Conservation (phyloP, 2,797 vertebrate species). For the Esox masquinongy region DNA sequence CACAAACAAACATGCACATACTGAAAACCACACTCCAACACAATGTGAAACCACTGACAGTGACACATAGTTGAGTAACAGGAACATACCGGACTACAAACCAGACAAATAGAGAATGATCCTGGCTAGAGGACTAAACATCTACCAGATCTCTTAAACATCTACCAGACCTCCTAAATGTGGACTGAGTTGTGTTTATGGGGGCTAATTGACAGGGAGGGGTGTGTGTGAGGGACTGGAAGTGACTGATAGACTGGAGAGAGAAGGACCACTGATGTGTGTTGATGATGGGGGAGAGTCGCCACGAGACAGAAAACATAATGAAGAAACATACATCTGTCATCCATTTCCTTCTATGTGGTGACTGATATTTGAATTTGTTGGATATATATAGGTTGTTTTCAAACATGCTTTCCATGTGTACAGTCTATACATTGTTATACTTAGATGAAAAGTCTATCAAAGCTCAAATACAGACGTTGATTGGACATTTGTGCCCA, state of each 20-base stretch:
- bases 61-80: too few relatives aligned
- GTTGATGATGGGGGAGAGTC: neutral
- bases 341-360: neutral
- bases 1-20: too few relatives aligned
- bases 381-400: too few relatives aligned
- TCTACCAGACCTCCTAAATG: neutral
- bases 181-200: neutral
- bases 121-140: neutral
- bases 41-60: too few relatives aligned
- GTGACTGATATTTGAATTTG: neutral
- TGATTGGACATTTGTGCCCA: too few relatives aligned
- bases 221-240: neutral
- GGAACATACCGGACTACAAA: too few relatives aligned
- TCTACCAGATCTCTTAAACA: neutral
- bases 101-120: neutral
- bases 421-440: too few relatives aligned
- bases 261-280: neutral
- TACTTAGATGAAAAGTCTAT: too few relatives aligned
- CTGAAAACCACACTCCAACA: too few relatives aligned
- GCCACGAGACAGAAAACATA: neutral
- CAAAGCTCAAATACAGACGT: too few relatives aligned
- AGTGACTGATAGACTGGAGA: neutral
- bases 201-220: neutral
- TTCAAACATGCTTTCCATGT: too few relatives aligned
- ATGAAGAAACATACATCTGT: neutral